Base-by-base conservation (phyloP, 2,113 vertebrate species). In the Microtus montanus region DNA sequence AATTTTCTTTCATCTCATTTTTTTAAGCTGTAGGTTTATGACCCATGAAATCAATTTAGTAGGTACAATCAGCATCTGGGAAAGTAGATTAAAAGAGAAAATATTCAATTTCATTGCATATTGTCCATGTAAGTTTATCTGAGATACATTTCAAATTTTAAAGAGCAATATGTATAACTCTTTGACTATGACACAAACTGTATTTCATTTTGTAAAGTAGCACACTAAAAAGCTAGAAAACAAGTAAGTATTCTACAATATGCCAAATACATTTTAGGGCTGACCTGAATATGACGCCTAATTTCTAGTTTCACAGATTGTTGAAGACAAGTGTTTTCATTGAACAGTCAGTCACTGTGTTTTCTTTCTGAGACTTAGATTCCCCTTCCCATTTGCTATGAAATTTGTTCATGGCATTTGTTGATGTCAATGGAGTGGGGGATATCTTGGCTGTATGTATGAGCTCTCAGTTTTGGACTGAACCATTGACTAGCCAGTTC, bases 1-100 rank as follows among this genome's bases (percentile, higher is more conserved):
- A 93, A 94, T 96, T 96, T 96, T 61, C 79, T 96, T 96, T 96
- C 94, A 96, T 96, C 66, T 77, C 86, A 49, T 87, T 97, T 95
- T 95, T 95, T 84, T 91, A 92, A 93, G 92, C 63, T 89, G 33
- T 54, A 92, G 89, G 89, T 96, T 96, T 91, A 61, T 96, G 79
- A 77, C 41, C 96, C 71, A 54, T 96, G 58, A 95, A 96, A 96
- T 97, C 91, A 94, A 58, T 93, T 95, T 87, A 89, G 89, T 93
- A 71, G 87, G 52, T 87, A 91, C 71, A 95, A 91, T 94, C 44
- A 97, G 71, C 74, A 77, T 91, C 92, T 41, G 61, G 90, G 83
- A 95, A 66, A 92, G 24, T 35, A 71, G 54, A 92, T 80, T 80
- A 92, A 54, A 95, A 86, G 77, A 74, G 73, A 92, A 97, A 95